These are phyloP conservation scores for Ovis canadensis DNA, from an alignment of 2,113 vertebrate species.

Conservation along the genomic window DNA sequence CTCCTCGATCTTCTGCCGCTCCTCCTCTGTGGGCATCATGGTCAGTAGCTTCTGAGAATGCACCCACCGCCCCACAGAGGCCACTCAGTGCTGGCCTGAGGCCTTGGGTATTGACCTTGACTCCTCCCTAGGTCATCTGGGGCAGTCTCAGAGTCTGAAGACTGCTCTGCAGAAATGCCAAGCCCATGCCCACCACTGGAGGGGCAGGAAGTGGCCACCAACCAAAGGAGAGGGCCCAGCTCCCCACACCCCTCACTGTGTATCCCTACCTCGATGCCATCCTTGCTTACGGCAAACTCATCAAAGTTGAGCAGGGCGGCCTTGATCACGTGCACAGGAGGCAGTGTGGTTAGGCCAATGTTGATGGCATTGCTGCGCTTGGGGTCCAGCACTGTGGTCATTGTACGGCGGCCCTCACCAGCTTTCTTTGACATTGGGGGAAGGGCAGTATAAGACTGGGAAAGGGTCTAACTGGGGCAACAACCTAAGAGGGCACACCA, in stretches of 20 bases:
- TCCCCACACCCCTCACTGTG: not conserved
- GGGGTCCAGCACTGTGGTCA: constrained; percentile 89
- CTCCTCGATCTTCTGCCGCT: constrained; percentile 95
- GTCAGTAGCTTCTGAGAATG: constrained; percentile 92
- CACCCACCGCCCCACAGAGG: constrained; percentile 2
- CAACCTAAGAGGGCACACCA: not conserved
- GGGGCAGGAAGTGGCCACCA: not conserved
- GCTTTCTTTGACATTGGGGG: constrained; percentile 83
- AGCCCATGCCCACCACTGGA: not conserved
- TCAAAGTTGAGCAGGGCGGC: constrained; percentile 93
- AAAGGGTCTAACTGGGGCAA: not conserved
- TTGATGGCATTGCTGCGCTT: constrained; percentile 97
- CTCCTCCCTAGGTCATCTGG: not conserved
- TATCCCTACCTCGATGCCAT: constrained; percentile 92
- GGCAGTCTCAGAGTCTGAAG: not conserved
- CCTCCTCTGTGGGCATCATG: constrained; percentile 94
- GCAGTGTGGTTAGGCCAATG: constrained; percentile 94
- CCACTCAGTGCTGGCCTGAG: constrained; percentile 34
- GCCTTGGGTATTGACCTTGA: not conserved
- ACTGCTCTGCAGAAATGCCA: not conserved
- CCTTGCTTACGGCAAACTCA: constrained; percentile 95
- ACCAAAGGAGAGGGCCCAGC: not conserved
- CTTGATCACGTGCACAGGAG: constrained; percentile 93
- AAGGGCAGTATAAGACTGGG: not conserved
- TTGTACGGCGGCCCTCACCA: constrained; percentile 85